Conservation (phyloP, 2,797 vertebrate genomes). For the Rhyacichthys aspro region DNA sequence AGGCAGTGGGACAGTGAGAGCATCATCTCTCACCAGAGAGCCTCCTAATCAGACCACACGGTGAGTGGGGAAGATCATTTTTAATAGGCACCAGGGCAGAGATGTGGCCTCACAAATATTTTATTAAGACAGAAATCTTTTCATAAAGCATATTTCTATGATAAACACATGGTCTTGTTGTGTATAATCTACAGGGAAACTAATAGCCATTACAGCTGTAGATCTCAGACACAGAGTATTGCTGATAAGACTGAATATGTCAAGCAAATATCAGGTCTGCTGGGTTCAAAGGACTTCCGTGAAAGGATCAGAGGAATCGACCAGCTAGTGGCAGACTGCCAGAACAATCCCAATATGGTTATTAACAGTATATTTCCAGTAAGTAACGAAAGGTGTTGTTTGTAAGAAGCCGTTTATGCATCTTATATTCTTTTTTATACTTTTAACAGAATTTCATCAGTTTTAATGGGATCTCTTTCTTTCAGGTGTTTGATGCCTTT, state of each 20-base stretch:
- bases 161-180: no score
- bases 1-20: conserved; percentile 81
- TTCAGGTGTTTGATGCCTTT: conserved; percentile 92
- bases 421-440: neutral
- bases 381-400: conserved; percentile 15
- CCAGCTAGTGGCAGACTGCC: conserved; percentile 85
- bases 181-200: conserved; percentile 61
- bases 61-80: conserved; percentile 66
- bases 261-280: conserved; percentile 77
- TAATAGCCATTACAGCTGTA: conserved; percentile 72
- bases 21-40: conserved; percentile 87
- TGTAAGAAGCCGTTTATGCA: neutral
- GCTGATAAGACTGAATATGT: conserved; percentile 88
- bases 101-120: conserved; percentile 5
- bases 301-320: conserved; percentile 89
- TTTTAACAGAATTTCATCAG: no score
- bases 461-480: neutral
- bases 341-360: conserved; percentile 85
- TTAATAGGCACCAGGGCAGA: neutral
- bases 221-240: conserved; percentile 77
- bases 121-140: neutral
- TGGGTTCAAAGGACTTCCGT: conserved; percentile 90
- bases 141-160: no score
- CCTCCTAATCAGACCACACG: conserved; percentile 78
- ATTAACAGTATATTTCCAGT: conserved; percentile 84